phyloP scores from a whole-genome alignment of 35 echinoderm and acorn worm species.

The Nesometra sesokonis region DNA sequence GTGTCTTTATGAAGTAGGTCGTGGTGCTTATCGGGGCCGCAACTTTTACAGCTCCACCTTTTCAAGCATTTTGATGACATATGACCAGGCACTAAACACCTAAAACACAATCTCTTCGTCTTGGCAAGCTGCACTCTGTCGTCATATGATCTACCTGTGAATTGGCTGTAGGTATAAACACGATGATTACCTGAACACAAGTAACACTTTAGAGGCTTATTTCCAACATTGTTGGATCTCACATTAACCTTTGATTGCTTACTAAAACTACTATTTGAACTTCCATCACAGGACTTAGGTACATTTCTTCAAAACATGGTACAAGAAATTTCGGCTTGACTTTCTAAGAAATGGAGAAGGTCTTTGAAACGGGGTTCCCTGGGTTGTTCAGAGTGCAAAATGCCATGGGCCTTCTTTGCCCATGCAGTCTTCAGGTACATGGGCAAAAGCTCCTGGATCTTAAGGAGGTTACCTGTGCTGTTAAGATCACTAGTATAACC shows the following conservation, averaged over 20 bases:
- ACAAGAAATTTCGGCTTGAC: conserved; percentile 5
- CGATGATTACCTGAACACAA: conserved; percentile 12
- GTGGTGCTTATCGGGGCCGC: conserved; percentile 6
- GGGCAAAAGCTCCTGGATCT: conserved; percentile 19
- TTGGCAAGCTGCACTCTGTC: neutral
- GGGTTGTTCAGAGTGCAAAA: neutral
- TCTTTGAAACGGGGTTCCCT: conserved; percentile 13
- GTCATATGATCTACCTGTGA: neutral
- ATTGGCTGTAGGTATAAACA: conserved; percentile 2
- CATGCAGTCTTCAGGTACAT: conserved; percentile 20
- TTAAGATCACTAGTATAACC: conserved; percentile 28
- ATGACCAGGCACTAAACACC: conserved; percentile 13
- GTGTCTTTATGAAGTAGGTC: neutral
- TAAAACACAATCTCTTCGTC: conserved; percentile 19
- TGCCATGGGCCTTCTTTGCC: conserved; percentile 30
- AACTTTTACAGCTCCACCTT: conserved; percentile 1
- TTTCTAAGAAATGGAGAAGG: neutral
- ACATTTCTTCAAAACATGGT: conserved; percentile 31
- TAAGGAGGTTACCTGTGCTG: conserved; percentile 12
- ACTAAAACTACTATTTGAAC: neutral
- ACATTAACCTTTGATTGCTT: neutral
- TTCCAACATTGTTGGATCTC: neutral
- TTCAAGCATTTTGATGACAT: neutral
- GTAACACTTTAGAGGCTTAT: conserved; percentile 12
- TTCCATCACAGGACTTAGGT: neutral